Evolutionary conservation across 1,140 invertebrate species (phyloP), one percentile per base, ranked within the genome.

Genomic region (Meloidogyne chitwoodi): DNA sequence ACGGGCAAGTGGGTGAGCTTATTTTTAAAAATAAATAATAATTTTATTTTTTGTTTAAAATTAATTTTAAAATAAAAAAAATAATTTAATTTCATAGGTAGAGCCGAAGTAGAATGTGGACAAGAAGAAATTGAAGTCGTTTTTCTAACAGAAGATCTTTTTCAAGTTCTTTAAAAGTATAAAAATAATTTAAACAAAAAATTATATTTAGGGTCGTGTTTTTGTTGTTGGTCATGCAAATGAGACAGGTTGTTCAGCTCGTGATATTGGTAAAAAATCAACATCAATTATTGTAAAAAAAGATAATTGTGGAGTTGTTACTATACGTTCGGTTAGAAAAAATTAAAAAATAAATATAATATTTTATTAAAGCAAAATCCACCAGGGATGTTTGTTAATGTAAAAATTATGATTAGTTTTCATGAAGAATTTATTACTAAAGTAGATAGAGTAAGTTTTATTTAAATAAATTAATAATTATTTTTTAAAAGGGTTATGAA

Each of bases 331-430:
- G 34, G 84, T 84, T 68, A 22, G 69, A 70, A 29, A 16, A 56
- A n/a, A 56, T n/a, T 41, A 41, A 41, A 41, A 56, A 44, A 16
- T 44, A 14, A 69, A 19, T 61, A 61, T 19, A 16, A 24, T 14
- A 22, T 70, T 38, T 61, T 24, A 8, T 70, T 75, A 66, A 65
- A 82, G 63, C 61, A 56, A 34, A 83, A 84, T 82, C 83, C 83
- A 19, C 83, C 84, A 19, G 85, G 85, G 11, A 79, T 87, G 41
- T 79, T 87, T 62, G 76, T 83, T 16, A 84, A 83, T 69, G 80
- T 86, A 6, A 85, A 85, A 68, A 70, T 85, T 22, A 83, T 85
- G 78, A 82, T 85, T 56, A 85, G 83, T 26, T 85, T 85, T 76
- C 84, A 85, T 72, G 75, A 81, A 19, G 80, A 85, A 41, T 85